phyloP scores from a whole-genome alignment of 2,888 invertebrate genomes.

The Caenorhabditis virilis region DNA sequence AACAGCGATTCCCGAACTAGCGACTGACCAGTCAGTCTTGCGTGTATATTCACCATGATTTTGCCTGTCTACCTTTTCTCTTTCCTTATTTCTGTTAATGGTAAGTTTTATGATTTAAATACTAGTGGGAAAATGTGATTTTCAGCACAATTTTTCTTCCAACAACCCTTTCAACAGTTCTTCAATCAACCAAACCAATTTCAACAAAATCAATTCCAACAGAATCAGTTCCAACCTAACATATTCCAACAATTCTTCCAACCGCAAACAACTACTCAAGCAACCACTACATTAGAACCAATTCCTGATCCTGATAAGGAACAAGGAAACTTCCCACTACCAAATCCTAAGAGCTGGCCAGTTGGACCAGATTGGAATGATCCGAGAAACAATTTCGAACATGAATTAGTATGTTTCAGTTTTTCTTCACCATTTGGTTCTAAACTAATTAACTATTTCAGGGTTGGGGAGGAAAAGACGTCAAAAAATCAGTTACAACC shows the following conservation, averaged over 20 bases:
- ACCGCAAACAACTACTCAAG: constrained; percentile 13
- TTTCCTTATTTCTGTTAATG: too few relatives aligned
- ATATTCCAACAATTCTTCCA: constrained; percentile 12
- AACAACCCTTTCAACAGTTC: too few relatives aligned
- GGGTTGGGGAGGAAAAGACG: constrained; percentile 39
- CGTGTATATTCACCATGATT: too few relatives aligned
- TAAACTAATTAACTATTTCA: too few relatives aligned
- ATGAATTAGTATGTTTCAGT: constrained; percentile 20
- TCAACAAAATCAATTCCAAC: constrained; percentile 9
- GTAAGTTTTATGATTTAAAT: constrained; percentile 9
- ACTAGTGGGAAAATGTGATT: too few relatives aligned
- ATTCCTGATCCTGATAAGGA: constrained; percentile 43
- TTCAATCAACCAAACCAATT: constrained; percentile 23
- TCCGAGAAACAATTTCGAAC: constrained; percentile 31
- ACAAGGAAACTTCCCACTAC: constrained; percentile 38
- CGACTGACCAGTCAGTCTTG: too few relatives aligned
- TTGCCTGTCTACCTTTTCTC: too few relatives aligned
- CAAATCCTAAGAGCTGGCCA: constrained; percentile 46
- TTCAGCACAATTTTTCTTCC: constrained; percentile 33
- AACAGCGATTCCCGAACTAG: too few relatives aligned
- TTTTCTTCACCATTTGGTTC: constrained; percentile 3
- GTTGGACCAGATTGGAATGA: constrained; percentile 51
- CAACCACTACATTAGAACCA: constrained; percentile 28
- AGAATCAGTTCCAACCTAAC: constrained; percentile 1
- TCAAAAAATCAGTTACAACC: not conserved